These are phyloP conservation scores for Telenomus remus DNA, from an alignment of 1,140 invertebrate genomes.

Conservation along the genomic window DNA sequence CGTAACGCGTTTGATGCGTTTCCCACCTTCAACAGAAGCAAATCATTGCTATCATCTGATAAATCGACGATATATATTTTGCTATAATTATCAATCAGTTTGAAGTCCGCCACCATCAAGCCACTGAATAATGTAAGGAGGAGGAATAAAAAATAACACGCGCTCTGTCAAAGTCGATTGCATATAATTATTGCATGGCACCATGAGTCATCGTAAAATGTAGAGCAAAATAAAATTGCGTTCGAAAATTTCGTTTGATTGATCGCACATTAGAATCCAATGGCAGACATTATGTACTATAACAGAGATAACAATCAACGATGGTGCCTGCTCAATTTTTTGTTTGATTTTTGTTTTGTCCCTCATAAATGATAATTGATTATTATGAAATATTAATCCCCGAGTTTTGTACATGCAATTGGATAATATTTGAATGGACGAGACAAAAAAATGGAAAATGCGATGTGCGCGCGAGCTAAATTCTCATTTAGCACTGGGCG, in stretches of 20 bases:
- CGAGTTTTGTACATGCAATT: background rate
- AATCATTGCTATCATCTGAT: no score
- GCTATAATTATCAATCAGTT: no score
- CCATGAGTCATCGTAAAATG: slow-evolving; percentile 42
- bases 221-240: slow-evolving; percentile 17
- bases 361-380: background rate
- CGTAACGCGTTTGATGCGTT: background rate
- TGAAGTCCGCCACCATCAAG: no score
- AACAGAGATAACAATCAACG: no score
- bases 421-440: background rate
- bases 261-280: no score
- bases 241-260: slow-evolving; percentile 5
- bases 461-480: background rate
- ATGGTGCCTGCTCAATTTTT: no score
- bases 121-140: no score
- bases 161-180: slow-evolving; percentile 12
- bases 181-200: slow-evolving; percentile 27
- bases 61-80: no score
- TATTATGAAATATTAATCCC: slow-evolving; percentile 6
- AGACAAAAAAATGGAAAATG: background rate
- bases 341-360: no score
- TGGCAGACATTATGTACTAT: no score
- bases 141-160: slow-evolving; percentile 5
- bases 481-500: slow-evolving; percentile 3
- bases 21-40: no score